These are phyloP conservation scores for Polymixis lichenea DNA, from an alignment of 2,888 invertebrate genomes.

Conservation along the genomic window DNA sequence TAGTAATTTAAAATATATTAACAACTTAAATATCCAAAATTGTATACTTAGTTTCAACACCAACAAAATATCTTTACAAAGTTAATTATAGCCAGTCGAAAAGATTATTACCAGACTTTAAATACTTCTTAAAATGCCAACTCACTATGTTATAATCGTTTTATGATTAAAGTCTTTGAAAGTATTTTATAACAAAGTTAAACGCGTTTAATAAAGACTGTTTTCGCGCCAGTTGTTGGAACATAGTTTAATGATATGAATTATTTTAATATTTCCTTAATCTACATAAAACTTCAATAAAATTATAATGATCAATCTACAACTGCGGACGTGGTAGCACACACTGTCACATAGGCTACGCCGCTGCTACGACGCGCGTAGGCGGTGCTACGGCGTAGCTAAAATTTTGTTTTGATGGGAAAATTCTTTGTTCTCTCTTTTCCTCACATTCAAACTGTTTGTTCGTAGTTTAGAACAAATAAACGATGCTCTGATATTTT, in stretches of 20 bases:
- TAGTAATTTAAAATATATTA: conserved; percentile 33
- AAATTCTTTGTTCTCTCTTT: neutral
- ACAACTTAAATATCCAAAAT: conserved; percentile 15
- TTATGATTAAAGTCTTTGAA: conserved; percentile 56
- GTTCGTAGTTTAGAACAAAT: neutral
- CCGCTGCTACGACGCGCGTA: conserved; percentile 36
- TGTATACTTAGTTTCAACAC: conserved; percentile 10
- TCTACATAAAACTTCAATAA: neutral
- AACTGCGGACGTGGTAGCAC: neutral
- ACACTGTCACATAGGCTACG: conserved; percentile 7
- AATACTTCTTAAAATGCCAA: conserved; percentile 62
- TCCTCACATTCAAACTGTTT: neutral
- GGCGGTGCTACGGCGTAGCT: conserved; percentile 48
- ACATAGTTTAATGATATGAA: conserved; percentile 4
- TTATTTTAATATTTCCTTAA: neutral
- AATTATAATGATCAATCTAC: neutral
- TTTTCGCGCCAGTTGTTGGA: conserved; percentile 5
- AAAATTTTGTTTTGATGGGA: neutral
- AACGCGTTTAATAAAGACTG: conserved; percentile 18
- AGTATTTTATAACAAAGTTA: conserved; percentile 39
- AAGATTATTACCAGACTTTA: conserved; percentile 47
- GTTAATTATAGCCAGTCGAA: conserved; percentile 24
- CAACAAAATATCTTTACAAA: conserved; percentile 48
- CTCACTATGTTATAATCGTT: conserved; percentile 66
- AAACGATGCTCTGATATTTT: neutral